Conservation (phyloP, 2,888 invertebrate genomes). For the Andrena bucephala region DNA sequence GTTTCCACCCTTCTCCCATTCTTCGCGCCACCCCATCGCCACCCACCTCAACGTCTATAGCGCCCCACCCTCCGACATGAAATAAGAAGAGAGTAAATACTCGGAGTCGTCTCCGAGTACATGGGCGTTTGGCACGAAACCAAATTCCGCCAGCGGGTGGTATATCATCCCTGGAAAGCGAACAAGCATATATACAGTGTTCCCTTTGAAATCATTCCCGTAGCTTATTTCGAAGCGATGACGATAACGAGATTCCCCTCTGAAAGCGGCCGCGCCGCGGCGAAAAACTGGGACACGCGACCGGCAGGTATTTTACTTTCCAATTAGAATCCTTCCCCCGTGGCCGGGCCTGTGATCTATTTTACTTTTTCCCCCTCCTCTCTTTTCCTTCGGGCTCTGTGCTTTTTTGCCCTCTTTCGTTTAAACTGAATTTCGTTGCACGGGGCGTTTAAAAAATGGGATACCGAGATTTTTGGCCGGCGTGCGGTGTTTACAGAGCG, state of each 20-base stretch:
- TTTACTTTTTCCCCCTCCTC: background rate
- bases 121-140: slow-evolving; percentile 69
- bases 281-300: slow-evolving; percentile 28
- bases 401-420: no score
- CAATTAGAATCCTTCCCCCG: slow-evolving; percentile 16
- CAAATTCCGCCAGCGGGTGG: slow-evolving; percentile 61
- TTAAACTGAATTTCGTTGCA: background rate
- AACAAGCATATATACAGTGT: slow-evolving; percentile 36
- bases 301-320: slow-evolving; percentile 33
- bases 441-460: slow-evolving; percentile 2
- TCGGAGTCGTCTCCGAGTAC: slow-evolving; percentile 57
- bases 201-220: slow-evolving; percentile 56
- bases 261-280: background rate
- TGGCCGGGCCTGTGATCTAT: background rate
- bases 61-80: slow-evolving; percentile 53
- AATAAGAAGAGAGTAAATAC: slow-evolving; percentile 70
- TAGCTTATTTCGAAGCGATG: slow-evolving; percentile 51
- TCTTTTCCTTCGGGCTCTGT: background rate
- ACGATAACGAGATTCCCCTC: slow-evolving; percentile 51
- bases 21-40: background rate
- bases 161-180: slow-evolving; percentile 41
- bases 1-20: slow-evolving; percentile 7
- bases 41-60: slow-evolving; percentile 17
- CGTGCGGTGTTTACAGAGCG: background rate
- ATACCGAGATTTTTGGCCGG: background rate